Percentiles rank a stretch among this genome's conserved stretches.
phyloP scores from a whole-genome alignment of 2,113 vertebrate species.

The Benitochromis conjunctus region DNA sequence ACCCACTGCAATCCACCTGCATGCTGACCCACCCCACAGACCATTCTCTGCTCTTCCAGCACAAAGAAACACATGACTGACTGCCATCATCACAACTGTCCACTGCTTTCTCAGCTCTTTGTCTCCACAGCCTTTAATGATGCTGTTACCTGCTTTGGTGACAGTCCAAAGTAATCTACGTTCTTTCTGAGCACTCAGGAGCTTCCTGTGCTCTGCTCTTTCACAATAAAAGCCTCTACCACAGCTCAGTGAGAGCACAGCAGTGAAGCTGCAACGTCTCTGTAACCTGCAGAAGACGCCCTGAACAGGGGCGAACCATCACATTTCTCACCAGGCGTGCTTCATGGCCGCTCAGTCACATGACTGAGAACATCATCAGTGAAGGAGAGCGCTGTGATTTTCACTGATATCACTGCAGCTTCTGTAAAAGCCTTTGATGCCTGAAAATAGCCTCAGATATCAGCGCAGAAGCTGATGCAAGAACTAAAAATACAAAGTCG shows the following conservation, averaged over 20 bases:
- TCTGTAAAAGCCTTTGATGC: neutral
- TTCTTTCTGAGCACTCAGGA: neutral
- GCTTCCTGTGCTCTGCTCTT: neutral
- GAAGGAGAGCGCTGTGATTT: neutral
- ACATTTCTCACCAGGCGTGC: neutral
- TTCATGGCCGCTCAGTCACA: neutral
- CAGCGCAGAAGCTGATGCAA: neutral
- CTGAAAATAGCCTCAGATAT: slow-evolving; percentile 5
- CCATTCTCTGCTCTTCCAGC: rapidly evolving
- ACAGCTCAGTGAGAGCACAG: neutral
- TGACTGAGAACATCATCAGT: neutral
- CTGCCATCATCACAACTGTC: neutral
- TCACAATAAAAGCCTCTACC: neutral
- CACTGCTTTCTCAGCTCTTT: neutral
- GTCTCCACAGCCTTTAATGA: neutral
- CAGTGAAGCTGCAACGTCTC: neutral
- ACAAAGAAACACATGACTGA: rapidly evolving
- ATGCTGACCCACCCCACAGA: neutral
- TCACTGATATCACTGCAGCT: neutral
- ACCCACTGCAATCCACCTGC: neutral
- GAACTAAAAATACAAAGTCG: neutral
- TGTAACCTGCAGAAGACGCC: neutral
- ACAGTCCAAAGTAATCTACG: rapidly evolving
- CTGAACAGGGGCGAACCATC: rapidly evolving
- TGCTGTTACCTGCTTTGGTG: neutral